Evolutionary conservation across 2,113 vertebrate species (phyloP).

Genomic region (Ophiodon elongatus): DNA sequence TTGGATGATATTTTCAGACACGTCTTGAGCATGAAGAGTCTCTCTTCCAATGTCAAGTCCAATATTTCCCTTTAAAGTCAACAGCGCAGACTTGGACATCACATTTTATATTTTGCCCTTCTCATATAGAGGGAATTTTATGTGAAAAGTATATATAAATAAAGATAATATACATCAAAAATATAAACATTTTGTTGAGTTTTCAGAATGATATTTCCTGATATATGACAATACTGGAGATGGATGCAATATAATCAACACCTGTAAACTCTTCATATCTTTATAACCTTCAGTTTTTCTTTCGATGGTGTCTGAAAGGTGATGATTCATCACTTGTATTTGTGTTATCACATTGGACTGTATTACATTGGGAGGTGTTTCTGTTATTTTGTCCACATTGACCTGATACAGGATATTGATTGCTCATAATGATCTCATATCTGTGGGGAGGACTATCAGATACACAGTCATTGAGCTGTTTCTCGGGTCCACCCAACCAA

Average conservation of each 20-base stretch:
- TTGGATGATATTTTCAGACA: neutral
- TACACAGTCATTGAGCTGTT: neutral
- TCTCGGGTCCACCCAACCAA: neutral
- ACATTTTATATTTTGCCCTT: neutral
- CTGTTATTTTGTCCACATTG: constrained; percentile 3
- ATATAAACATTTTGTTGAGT: neutral
- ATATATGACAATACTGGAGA: neutral
- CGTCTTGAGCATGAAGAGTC: neutral
- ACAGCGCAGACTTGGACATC: neutral
- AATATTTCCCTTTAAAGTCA: neutral
- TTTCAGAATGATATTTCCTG: neutral
- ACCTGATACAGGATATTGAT: neutral
- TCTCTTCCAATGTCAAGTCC: neutral
- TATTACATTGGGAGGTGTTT: neutral
- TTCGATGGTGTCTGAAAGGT: neutral
- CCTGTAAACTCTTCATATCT: neutral
- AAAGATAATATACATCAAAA: no score
- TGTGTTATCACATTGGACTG: neutral
- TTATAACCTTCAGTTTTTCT: neutral
- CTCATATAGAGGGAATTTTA: neutral
- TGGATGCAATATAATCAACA: neutral
- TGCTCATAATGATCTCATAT: neutral
- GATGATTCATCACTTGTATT: neutral
- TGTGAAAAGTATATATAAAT: neutral
- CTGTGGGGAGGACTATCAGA: neutral